phyloP scores from a whole-genome alignment of 2,888 invertebrate genomes.

The Eupithecia tripunctaria region DNA sequence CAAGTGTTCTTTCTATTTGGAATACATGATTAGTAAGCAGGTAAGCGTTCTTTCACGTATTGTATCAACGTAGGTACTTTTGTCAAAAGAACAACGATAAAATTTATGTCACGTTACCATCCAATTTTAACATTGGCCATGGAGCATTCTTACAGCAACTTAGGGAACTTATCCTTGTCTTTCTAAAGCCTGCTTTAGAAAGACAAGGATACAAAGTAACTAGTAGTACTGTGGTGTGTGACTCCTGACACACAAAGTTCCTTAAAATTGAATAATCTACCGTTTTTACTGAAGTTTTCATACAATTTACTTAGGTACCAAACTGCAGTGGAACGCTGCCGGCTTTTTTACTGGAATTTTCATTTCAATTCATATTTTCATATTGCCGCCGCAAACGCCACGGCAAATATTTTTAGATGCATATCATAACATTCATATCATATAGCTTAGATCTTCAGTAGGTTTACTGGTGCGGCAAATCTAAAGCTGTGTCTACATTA shows the following conservation, averaged over 20 bases:
- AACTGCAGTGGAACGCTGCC: not conserved
- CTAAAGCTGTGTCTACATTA: too few species aligned
- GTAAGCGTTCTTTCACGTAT: slow-evolving; percentile 37
- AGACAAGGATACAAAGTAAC: too few species aligned
- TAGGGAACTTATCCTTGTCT: not conserved
- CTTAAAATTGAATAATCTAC: not conserved
- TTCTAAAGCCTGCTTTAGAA: not conserved
- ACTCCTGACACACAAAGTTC: too few species aligned
- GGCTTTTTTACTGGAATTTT: not conserved
- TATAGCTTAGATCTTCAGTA: too few species aligned
- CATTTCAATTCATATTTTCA: not conserved
- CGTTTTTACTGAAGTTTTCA: not conserved
- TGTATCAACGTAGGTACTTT: slow-evolving; percentile 17
- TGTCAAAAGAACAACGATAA: slow-evolving; percentile 23
- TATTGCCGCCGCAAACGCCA: too few species aligned
- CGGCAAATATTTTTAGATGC: too few species aligned
- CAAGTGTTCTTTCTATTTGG: slow-evolving; percentile 37
- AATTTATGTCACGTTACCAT: slow-evolving; percentile 28
- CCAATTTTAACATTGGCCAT: not conserved
- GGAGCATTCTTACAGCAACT: not conserved
- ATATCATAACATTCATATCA: too few species aligned
- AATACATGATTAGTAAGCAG: slow-evolving; percentile 40
- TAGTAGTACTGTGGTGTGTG: too few species aligned
- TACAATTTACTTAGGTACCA: not conserved
- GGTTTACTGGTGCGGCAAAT: too few species aligned